Conservation (phyloP, 2,888 invertebrate species). For the Eupithecia vulgata region DNA sequence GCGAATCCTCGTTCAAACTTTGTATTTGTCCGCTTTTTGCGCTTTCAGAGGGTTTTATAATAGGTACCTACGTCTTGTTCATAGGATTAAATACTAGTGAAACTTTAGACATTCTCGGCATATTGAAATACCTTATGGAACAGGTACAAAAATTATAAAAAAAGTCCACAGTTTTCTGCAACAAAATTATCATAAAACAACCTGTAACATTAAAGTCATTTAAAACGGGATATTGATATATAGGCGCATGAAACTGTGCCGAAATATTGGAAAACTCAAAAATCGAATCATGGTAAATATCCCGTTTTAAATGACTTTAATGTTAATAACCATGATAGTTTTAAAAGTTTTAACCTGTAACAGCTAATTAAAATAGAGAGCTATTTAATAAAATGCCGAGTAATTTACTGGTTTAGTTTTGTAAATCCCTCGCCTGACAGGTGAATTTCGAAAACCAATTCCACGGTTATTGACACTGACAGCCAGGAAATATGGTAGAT, state of each 20-base stretch:
- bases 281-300: too few species aligned
- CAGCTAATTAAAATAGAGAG: neutral
- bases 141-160: neutral
- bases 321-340: too few species aligned
- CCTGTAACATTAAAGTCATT: too few species aligned
- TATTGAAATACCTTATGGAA: neutral
- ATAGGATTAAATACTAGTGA: conserved; percentile 4
- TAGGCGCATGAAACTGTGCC: too few species aligned
- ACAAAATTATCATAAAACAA: too few species aligned
- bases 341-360: too few species aligned
- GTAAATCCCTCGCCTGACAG: neutral
- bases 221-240: too few species aligned
- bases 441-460: neutral
- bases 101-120: neutral
- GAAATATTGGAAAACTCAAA: too few species aligned
- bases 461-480: neutral
- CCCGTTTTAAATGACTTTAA: too few species aligned
- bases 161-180: neutral
- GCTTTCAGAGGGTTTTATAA: conserved; percentile 33
- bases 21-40: conserved; percentile 37
- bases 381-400: neutral
- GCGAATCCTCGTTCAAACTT: conserved; percentile 41
- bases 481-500: neutral
- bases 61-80: conserved; percentile 9
- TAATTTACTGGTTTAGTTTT: neutral